phyloP scores from a whole-genome alignment of 2,888 invertebrate genomes.

The Acanthococcus lagerstroemiae region DNA sequence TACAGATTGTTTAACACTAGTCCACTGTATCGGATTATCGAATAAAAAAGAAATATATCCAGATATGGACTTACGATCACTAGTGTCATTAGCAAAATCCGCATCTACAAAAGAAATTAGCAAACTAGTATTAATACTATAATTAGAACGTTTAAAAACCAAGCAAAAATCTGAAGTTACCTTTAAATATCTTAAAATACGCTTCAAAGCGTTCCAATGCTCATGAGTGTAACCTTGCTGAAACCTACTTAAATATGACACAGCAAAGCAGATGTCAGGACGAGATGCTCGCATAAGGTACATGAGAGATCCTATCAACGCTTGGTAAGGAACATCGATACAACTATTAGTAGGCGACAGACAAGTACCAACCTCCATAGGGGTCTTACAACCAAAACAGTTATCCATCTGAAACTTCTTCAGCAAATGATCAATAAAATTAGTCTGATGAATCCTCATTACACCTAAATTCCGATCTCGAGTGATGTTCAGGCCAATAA shows the following conservation, averaged over 20 bases:
- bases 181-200: neutral
- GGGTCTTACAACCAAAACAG: neutral
- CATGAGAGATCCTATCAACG: neutral
- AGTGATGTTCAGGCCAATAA: no score
- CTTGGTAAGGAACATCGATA: neutral
- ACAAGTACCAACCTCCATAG: neutral
- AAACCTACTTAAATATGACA: neutral
- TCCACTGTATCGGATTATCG: neutral
- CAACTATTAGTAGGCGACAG: neutral
- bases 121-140: neutral
- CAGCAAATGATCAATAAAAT: neutral
- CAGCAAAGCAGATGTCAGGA: neutral
- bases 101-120: neutral
- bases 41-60: neutral
- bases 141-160: neutral
- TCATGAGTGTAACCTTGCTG: neutral
- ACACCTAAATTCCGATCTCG: neutral
- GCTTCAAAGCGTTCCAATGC: neutral
- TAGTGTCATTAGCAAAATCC: neutral
- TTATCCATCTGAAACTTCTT: neutral
- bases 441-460: no score
- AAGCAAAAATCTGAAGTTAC: no score
- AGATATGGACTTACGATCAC: no score
- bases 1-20: neutral
- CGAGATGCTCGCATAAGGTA: no score